A percentile compares a stretch with the other conserved stretches of the same genome.
These are phyloP conservation scores for Hermaeophaga mercurialis DNA, from an alignment of 2,888 invertebrate genomes.

Conservation along the genomic window DNA sequence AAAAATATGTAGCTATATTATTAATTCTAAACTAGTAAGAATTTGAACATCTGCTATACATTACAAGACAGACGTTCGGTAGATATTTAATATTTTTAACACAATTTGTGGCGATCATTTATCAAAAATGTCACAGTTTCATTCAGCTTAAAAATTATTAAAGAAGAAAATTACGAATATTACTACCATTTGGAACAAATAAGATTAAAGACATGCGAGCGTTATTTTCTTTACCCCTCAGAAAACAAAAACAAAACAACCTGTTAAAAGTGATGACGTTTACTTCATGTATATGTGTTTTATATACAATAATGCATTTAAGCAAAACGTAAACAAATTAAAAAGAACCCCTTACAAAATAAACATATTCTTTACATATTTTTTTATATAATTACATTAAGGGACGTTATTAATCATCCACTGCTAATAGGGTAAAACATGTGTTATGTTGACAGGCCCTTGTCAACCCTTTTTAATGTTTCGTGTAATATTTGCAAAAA, in stretches of 20 bases:
- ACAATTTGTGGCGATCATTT: slow-evolving; percentile 29
- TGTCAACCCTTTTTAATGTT: background rate
- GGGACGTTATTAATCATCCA: background rate
- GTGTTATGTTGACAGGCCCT: background rate
- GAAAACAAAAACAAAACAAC: background rate
- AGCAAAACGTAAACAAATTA: background rate
- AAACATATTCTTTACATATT: background rate
- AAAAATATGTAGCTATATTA: slow-evolving; percentile 13
- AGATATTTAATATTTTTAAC: slow-evolving; percentile 4
- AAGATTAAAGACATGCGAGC: background rate
- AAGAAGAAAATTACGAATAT: too few species aligned
- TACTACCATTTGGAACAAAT: too few species aligned
- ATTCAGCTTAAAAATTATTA: slow-evolving; percentile 8
- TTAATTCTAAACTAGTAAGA: slow-evolving; percentile 13
- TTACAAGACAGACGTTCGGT: background rate
- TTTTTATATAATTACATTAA: background rate
- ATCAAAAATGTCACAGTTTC: background rate
- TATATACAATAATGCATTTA: too few species aligned
- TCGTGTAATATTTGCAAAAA: too few species aligned
- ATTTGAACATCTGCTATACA: slow-evolving; percentile 13
- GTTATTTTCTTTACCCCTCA: slow-evolving; percentile 4
- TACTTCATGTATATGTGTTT: background rate
- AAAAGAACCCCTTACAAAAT: background rate
- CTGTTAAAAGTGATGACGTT: slow-evolving; percentile 6
- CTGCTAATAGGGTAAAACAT: background rate